Percentiles rank a stretch among this genome's conserved stretches.
phyloP scores from a whole-genome alignment of 2,797 vertebrate genomes.

The Acipenser oxyrinchus region DNA sequence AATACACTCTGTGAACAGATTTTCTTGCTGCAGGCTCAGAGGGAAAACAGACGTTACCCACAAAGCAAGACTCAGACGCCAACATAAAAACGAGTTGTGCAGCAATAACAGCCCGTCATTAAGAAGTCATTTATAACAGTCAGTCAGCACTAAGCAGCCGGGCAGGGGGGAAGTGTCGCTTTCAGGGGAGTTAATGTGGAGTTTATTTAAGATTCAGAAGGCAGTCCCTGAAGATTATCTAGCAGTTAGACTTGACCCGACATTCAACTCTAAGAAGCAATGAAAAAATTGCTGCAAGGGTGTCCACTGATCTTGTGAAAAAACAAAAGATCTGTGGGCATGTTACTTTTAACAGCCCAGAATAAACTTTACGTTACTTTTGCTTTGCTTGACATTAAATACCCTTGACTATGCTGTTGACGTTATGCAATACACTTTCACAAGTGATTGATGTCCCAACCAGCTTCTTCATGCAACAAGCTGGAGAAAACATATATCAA shows the following conservation, averaged over 20 bases:
- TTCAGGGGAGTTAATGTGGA: background rate
- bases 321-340: too few relatives aligned
- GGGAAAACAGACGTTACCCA: too few relatives aligned
- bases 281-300: conserved; percentile 1
- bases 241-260: conserved; percentile 4
- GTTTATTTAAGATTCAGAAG: conserved; percentile 8
- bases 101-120: conserved; percentile 5
- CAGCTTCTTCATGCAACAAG: too few relatives aligned
- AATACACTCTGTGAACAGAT: too few relatives aligned
- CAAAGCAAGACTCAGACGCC: background rate
- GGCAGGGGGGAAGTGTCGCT: background rate
- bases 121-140: conserved; percentile 5
- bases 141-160: background rate
- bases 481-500: too few relatives aligned
- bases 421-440: too few relatives aligned
- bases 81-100: conserved; percentile 4
- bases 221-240: background rate
- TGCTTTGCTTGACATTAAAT: too few relatives aligned
- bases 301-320: background rate
- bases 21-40: too few relatives aligned
- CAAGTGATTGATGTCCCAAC: too few relatives aligned
- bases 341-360: too few relatives aligned
- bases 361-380: too few relatives aligned
- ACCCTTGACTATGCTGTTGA: too few relatives aligned
- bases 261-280: background rate